Evolutionary conservation across 2,888 invertebrate genomes (phyloP), one percentile per base, ranked within the genome.

Genomic region (Poecilobothrus nobilitatus): DNA sequence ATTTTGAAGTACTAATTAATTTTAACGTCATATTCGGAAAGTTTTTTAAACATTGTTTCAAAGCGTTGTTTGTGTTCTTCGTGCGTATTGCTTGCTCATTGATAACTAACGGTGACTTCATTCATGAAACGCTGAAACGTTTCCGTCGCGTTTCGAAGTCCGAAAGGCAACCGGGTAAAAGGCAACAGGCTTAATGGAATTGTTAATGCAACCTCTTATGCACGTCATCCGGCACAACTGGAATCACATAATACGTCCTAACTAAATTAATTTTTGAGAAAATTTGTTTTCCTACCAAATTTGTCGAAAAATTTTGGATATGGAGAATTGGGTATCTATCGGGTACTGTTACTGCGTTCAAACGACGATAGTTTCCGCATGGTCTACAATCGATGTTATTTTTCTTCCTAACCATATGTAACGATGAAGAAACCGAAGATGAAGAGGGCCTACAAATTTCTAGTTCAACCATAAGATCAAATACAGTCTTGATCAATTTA

Each of bases 151-250:
- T 78, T 78, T 0, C 74, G 68, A 1, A 80, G 71, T 0, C 77
- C 77, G 67, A 78, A 79, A 1, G 75, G 70, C 77, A 78, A 78
- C 3, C 33, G 34, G 0, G 70, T 44, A 67, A 73, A 76, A 69
- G 78, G 77, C 66, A 74, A 79, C 1, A 78, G 68, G 1, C 77
- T 77, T 68, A 78, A 78, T 0, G 78, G 77, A 1, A 77, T 78
- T 0, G 69, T 76, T 7, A 78, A 75, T 10, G 66, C 64, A n/a
- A n/a, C 8, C 67, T 69, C 34, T 69, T 69, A 4, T 53, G 12
- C 12, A 69, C 21, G 20, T 68, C 53, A 9, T 37, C 27, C 1
- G 21, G 8, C 5, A 20, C 37, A 1, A 68, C 27, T 1, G 66
- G 63, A 9, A 66, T 63, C 27, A 76, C 74, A 63, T 75, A 73